Conservation (phyloP, 2,113 vertebrate genomes). For the Nymphicus hollandicus region DNA sequence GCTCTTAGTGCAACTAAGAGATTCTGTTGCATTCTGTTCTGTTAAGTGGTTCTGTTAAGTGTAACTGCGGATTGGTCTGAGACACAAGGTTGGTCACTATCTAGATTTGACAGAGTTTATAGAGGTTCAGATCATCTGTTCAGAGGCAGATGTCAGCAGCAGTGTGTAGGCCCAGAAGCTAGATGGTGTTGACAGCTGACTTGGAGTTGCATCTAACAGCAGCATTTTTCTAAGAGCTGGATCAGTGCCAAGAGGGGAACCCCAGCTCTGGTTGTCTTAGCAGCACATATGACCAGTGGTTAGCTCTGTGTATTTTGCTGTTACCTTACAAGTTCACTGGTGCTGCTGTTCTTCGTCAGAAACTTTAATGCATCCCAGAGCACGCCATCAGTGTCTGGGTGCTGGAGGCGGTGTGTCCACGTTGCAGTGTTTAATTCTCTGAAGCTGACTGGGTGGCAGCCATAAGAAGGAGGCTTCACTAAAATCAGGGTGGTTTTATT, state of each 20-base stretch:
- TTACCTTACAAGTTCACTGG: conserved; percentile 2
- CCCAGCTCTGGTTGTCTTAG: neutral
- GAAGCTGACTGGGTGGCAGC: neutral
- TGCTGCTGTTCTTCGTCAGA: conserved; percentile 48
- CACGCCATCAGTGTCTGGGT: neutral
- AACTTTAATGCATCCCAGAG: conserved; percentile 42
- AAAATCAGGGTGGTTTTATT: neutral
- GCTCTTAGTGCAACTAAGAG: neutral
- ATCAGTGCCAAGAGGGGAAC: neutral
- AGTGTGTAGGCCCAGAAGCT: conserved; percentile 17
- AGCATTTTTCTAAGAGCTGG: neutral
- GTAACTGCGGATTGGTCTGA: neutral
- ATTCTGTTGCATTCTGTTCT: neutral
- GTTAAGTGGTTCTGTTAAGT: neutral
- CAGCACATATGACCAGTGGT: neutral
- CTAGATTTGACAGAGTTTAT: neutral
- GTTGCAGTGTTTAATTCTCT: conserved; percentile 19
- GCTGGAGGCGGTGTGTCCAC: neutral
- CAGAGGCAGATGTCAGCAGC: neutral
- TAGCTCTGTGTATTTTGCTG: conserved; percentile 21
- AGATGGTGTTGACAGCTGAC: conserved; percentile 38
- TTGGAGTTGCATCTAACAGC: neutral
- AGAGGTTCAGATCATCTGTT: neutral
- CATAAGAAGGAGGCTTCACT: neutral
- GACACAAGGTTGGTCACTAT: neutral